Percentiles rank a stretch among this genome's conserved stretches.
These are phyloP conservation scores for Lophochroa leadbeateri DNA, from an alignment of 2,113 vertebrate species.

Conservation along the genomic window DNA sequence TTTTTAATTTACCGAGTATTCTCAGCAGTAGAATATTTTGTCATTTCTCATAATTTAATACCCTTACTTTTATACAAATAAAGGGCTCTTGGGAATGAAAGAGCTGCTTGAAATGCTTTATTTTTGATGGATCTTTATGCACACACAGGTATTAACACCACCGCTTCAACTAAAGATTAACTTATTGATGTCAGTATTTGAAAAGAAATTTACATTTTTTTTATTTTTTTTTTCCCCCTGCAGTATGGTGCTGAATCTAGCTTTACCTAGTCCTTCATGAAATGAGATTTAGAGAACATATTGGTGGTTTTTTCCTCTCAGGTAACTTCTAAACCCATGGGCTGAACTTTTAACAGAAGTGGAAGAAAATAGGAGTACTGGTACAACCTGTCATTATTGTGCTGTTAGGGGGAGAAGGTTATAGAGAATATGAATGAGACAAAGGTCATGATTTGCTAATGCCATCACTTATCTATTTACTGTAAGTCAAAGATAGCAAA, in stretches of 20 bases:
- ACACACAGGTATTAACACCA: background rate
- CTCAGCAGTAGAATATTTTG: background rate
- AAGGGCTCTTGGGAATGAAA: background rate
- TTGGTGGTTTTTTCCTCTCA: background rate
- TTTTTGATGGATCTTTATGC: background rate
- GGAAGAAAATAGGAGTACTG: background rate
- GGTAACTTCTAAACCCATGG: background rate
- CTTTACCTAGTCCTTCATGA: background rate
- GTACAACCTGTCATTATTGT: background rate
- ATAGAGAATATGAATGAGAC: background rate
- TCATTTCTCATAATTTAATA: background rate
- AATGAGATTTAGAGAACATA: background rate
- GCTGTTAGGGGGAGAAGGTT: background rate
- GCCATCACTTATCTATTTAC: background rate
- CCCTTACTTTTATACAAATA: background rate
- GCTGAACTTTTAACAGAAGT: background rate
- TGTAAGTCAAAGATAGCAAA: background rate
- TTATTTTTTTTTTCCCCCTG: background rate
- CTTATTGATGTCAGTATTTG: background rate
- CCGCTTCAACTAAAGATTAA: background rate
- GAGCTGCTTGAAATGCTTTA: background rate
- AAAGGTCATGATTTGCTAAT: background rate
- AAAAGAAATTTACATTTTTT: background rate
- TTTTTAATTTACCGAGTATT: background rate
- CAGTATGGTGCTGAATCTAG: background rate